A percentile compares a stretch with the other conserved stretches of the same genome.
Evolutionary conservation across 1,140 invertebrate genomes (phyloP).

Genomic region (Caenorhabditis brenneri): DNA sequence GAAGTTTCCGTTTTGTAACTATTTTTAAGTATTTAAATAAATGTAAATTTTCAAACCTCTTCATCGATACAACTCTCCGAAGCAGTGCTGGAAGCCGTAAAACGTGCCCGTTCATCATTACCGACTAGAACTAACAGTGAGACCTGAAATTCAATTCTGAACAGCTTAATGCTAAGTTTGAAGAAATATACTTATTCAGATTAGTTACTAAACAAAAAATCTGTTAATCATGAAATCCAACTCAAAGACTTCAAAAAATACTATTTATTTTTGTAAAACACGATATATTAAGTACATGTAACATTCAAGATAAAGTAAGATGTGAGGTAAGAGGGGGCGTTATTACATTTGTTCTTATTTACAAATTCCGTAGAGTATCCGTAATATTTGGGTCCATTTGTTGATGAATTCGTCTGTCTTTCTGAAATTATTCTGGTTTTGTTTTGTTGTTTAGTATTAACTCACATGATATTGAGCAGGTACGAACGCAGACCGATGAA

Average conservation of each 20-base stretch:
- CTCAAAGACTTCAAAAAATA: too few relatives aligned
- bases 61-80: neutral
- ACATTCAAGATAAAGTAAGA: neutral
- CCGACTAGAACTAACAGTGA: neutral
- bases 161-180: neutral
- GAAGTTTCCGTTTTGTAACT: neutral
- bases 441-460: neutral
- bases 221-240: too few relatives aligned
- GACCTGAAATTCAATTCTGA: too few relatives aligned
- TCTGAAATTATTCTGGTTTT: neutral
- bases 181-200: neutral
- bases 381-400: neutral
- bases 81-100: neutral
- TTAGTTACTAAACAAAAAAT: too few relatives aligned
- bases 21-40: neutral
- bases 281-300: neutral
- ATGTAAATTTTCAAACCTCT: neutral
- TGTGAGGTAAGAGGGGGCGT: neutral
- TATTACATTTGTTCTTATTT: neutral
- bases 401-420: conserved; percentile 8
- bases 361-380: neutral
- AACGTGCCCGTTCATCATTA: neutral
- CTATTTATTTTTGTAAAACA: neutral
- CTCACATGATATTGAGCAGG: conserved; percentile 11
- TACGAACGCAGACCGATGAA: neutral